Percentiles rank a stretch among this genome's conserved stretches.
Conservation (phyloP, 2,797 vertebrate species). For the Hyperoplus immaculatus region DNA sequence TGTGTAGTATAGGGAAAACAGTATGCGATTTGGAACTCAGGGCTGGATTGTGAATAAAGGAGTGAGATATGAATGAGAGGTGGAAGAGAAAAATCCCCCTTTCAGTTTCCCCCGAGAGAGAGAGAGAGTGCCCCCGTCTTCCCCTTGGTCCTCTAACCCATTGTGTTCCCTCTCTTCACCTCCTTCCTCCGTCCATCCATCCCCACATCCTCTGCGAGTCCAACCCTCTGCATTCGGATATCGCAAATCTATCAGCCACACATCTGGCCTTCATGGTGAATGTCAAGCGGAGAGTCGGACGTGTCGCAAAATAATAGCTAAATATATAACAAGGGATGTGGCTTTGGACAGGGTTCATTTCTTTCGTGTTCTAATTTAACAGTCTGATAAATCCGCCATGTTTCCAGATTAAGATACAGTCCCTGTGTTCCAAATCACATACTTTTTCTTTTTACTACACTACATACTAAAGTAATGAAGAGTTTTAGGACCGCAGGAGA, state of each 20-base stretch:
- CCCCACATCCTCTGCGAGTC: conserved; percentile 68
- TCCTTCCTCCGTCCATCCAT: conserved; percentile 78
- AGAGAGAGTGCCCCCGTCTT: conserved; percentile 58
- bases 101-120: conserved; percentile 34
- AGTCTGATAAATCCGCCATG: conserved; percentile 38
- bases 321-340: conserved; percentile 62
- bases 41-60: conserved; percentile 35
- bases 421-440: no score
- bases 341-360: conserved; percentile 42
- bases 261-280: conserved; percentile 68
- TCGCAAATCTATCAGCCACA: conserved; percentile 79
- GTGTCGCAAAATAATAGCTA: conserved; percentile 48
- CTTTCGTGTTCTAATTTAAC: conserved; percentile 28
- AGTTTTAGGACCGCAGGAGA: no score
- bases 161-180: conserved; percentile 75
- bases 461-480: no score
- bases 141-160: conserved; percentile 71
- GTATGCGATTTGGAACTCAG: no score
- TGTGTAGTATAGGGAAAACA: no score
- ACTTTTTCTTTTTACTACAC: no score
- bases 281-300: conserved; percentile 46
- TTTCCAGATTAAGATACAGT: conserved; percentile 36
- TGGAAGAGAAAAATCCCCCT: conserved; percentile 58
- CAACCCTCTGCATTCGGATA: conserved; percentile 51
- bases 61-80: conserved; percentile 62